Percentiles rank a stretch among this genome's conserved stretches.
These are phyloP conservation scores for Esperia sulphurella DNA, from an alignment of 2,888 invertebrate genomes.

Conservation along the genomic window DNA sequence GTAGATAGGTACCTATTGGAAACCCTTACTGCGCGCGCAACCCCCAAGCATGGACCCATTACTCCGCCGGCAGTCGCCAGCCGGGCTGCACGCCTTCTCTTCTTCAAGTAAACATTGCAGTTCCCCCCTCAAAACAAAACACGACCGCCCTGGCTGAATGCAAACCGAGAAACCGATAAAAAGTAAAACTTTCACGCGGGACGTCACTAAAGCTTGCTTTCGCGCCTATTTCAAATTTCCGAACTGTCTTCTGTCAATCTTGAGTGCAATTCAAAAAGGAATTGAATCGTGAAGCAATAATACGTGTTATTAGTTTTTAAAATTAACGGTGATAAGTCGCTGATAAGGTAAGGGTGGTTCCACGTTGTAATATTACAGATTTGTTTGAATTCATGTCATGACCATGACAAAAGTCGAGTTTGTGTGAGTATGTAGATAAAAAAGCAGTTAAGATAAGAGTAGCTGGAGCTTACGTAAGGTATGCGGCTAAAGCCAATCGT, in stretches of 20 bases:
- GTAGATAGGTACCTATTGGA: constrained; percentile 4
- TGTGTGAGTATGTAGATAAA: constrained; percentile 64
- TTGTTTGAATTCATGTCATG: constrained; percentile 25
- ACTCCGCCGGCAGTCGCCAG: constrained; percentile 74
- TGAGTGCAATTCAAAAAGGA: constrained; percentile 38
- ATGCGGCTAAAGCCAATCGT: constrained; percentile 31
- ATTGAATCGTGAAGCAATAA: constrained; percentile 62
- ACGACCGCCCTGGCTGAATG: constrained; percentile 68
- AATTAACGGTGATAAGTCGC: constrained; percentile 33
- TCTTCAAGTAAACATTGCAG: constrained; percentile 56
- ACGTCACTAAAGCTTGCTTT: constrained; percentile 17
- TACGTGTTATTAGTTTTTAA: constrained; percentile 57
- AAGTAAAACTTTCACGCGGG: constrained; percentile 16
- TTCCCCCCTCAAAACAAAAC: constrained; percentile 56
- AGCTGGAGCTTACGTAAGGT: constrained; percentile 64
- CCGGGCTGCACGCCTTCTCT: constrained; percentile 69
- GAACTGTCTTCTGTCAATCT: constrained; percentile 38
- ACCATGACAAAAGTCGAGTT: constrained; percentile 23
- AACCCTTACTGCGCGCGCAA: constrained; percentile 61
- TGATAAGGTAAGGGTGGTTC: constrained; percentile 46
- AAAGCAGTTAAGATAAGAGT: constrained; percentile 45
- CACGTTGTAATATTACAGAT: constrained; percentile 22
- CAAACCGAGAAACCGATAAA: constrained; percentile 33
- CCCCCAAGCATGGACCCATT: constrained; percentile 38
- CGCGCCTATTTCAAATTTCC: constrained; percentile 27